These are phyloP conservation scores for Dromas ardeola DNA, from an alignment of 2,113 vertebrate species.

Conservation along the genomic window DNA sequence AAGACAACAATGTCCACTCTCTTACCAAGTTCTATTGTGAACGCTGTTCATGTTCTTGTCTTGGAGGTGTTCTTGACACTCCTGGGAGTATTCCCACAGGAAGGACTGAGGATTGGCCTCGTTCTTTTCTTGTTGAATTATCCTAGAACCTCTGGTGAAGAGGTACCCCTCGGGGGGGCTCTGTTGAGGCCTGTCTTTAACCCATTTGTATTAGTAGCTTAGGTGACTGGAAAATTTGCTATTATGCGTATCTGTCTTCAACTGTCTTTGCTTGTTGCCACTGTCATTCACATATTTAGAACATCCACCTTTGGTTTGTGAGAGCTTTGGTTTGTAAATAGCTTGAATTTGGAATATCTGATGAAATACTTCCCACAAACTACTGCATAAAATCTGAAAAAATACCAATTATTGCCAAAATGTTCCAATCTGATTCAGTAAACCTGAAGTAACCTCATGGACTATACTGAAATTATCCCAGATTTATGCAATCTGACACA, in stretches of 20 bases:
- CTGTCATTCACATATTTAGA: background rate
- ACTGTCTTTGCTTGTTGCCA: background rate
- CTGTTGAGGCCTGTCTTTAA: background rate
- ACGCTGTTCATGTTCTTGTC: background rate
- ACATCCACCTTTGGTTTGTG: background rate
- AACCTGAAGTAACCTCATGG: background rate
- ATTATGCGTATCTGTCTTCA: background rate
- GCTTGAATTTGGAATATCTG: background rate
- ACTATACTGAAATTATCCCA: background rate
- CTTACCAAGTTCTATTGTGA: background rate
- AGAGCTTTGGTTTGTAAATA: background rate
- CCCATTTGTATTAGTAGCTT: background rate
- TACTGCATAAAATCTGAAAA: background rate
- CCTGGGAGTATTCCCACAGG: background rate
- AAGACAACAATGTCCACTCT: background rate
- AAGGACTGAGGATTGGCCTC: background rate
- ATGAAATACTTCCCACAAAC: background rate
- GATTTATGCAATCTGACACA: background rate
- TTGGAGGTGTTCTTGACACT: background rate
- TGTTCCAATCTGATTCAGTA: background rate
- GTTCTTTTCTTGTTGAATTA: background rate
- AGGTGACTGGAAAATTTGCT: background rate
- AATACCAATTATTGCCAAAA: background rate
- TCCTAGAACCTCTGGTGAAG: background rate
- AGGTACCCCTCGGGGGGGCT: background rate